Evolutionary conservation across 1,140 invertebrate genomes (phyloP).

Genomic region (Lethocerus indicus): DNA sequence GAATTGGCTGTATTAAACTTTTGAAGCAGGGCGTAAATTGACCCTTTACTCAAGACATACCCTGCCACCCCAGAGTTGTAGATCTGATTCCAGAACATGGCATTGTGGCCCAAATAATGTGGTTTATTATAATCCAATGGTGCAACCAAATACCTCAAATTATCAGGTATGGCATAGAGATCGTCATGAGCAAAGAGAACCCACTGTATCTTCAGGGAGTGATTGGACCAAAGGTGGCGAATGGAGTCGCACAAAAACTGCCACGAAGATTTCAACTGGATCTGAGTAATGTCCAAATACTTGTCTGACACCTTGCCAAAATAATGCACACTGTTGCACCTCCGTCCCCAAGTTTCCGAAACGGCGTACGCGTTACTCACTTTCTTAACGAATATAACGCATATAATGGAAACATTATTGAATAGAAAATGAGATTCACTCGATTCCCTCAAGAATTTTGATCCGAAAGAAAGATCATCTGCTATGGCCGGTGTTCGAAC

Average conservation of each 20-base stretch:
- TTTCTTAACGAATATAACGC: slow-evolving; percentile 16
- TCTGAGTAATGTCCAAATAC: slow-evolving; percentile 5
- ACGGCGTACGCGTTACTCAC: slow-evolving; percentile 13
- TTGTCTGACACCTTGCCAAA: slow-evolving; percentile 7
- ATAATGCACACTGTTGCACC: slow-evolving; percentile 14
- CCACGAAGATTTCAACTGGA: slow-evolving; percentile 15
- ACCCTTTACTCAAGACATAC: slow-evolving; percentile 17
- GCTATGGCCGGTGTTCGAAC: too few relatives aligned
- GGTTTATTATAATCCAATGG: slow-evolving; percentile 10
- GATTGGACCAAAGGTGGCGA: slow-evolving; percentile 7
- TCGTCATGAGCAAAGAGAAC: slow-evolving; percentile 17
- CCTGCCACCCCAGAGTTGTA: slow-evolving; percentile 17
- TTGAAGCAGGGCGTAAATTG: slow-evolving; percentile 9
- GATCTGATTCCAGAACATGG: slow-evolving; percentile 15
- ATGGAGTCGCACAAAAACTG: slow-evolving; percentile 17
- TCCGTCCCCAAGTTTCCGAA: slow-evolving; percentile 16
- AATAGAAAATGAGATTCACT: slow-evolving; percentile 9
- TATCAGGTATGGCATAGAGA: slow-evolving; percentile 19
- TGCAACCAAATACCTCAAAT: slow-evolving; percentile 17
- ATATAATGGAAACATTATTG: slow-evolving; percentile 14
- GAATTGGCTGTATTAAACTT: slow-evolving; percentile 9
- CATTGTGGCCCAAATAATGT: slow-evolving; percentile 18
- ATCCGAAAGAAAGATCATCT: slow-evolving; percentile 2
- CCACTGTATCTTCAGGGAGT: slow-evolving; percentile 13
- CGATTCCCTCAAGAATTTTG: neutral